These are phyloP conservation scores for Papilio dardanus DNA, from an alignment of 1,140 invertebrate species.

Conservation along the genomic window DNA sequence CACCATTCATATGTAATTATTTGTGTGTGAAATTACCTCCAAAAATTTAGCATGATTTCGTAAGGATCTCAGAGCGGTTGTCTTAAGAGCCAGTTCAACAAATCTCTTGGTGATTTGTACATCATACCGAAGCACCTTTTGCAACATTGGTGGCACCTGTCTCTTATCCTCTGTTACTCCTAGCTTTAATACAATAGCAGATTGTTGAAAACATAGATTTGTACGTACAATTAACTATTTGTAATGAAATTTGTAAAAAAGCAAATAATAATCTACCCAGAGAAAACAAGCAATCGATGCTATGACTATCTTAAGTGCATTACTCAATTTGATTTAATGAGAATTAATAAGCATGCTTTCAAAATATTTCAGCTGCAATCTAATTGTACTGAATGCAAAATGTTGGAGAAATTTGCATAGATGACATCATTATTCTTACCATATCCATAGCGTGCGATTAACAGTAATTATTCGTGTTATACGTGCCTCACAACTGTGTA, in stretches of 20 bases:
- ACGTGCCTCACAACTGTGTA: not conserved
- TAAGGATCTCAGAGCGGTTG: conserved; percentile 83
- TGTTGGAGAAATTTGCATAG: not conserved
- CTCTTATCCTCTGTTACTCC: conserved; percentile 77
- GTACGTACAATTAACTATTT: no score
- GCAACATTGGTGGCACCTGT: conserved; percentile 80
- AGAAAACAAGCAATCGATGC: no score
- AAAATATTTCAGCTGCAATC: not conserved
- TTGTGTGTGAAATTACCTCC: conserved; percentile 82
- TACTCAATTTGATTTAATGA: not conserved
- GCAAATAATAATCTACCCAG: no score
- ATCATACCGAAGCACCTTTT: conserved; percentile 84
- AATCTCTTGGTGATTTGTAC: conserved; percentile 85
- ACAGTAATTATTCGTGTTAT: not conserved
- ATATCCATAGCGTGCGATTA: not conserved
- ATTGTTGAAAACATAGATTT: not conserved
- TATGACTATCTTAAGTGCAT: no score
- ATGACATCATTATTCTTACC: conserved; percentile 2
- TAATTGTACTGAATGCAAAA: not conserved
- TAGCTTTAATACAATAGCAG: conserved; percentile 47
- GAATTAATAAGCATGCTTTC: not conserved
- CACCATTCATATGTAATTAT: no score
- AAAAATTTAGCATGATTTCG: conserved; percentile 86
- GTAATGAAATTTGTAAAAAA: no score
- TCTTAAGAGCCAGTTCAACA: conserved; percentile 83